Percentiles rank a stretch among this genome's conserved stretches.
These are phyloP conservation scores for Pectinophora gossypiella DNA, from an alignment of 1,140 invertebrate species.

Conservation along the genomic window DNA sequence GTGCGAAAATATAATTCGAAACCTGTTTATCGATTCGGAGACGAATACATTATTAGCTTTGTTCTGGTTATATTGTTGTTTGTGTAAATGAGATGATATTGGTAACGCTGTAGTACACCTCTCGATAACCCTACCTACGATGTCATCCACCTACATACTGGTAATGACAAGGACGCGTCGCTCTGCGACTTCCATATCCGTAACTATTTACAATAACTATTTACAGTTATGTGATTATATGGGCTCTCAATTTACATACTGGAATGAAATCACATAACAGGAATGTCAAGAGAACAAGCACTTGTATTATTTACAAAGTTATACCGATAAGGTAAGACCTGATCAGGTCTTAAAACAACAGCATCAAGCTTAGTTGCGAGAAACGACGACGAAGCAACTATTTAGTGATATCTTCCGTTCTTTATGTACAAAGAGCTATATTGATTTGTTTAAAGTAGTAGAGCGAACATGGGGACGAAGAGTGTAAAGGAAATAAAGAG, in stretches of 20 bases:
- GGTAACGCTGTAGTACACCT: constrained; percentile 48
- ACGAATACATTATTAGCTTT: too few species aligned
- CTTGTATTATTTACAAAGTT: constrained; percentile 50
- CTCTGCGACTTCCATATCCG: constrained; percentile 56
- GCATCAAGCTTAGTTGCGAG: constrained; percentile 52
- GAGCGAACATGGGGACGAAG: constrained; percentile 39
- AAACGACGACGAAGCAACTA: constrained; percentile 50
- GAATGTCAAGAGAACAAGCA: constrained; percentile 60
- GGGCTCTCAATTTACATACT: constrained; percentile 56
- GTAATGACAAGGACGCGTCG: constrained; percentile 36
- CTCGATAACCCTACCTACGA: constrained; percentile 23
- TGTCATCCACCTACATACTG: constrained; percentile 24
- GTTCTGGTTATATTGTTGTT: too few species aligned
- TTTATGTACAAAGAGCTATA: constrained; percentile 54
- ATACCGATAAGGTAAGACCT: constrained; percentile 25
- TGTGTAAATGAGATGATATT: too few species aligned
- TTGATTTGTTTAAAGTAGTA: constrained; percentile 40
- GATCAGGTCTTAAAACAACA: constrained; percentile 42
- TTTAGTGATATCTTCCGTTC: constrained; percentile 38
- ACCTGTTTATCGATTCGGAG: too few species aligned
- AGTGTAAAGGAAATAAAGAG: constrained; percentile 18
- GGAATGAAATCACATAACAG: constrained; percentile 67
- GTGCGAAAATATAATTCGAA: too few species aligned
- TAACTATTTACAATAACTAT: constrained; percentile 70
- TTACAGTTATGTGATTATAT: constrained; percentile 59